phyloP scores from a whole-genome alignment of 2,888 invertebrate species.

The Mythimna vitellina region DNA sequence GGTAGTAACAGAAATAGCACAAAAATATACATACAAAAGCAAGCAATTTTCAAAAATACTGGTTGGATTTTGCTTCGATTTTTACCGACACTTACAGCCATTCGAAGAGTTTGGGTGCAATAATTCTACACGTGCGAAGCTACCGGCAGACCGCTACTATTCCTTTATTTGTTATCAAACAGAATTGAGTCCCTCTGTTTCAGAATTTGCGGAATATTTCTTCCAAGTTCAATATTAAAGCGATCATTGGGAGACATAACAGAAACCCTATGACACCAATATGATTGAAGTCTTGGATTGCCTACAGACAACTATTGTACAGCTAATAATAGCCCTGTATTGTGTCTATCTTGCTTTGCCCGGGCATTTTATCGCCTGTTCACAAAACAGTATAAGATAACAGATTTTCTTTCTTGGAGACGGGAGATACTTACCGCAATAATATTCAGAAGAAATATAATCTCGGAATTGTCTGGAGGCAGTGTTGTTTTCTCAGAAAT shows the following conservation, averaged over 20 bases:
- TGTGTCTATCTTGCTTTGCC: slow-evolving; percentile 36
- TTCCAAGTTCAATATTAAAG: slow-evolving; percentile 20
- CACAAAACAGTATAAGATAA: slow-evolving; percentile 59
- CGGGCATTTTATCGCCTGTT: slow-evolving; percentile 57
- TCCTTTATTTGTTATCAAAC: slow-evolving; percentile 35
- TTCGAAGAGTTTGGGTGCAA: slow-evolving; percentile 39
- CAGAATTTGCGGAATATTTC: slow-evolving; percentile 24
- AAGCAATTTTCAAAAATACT: slow-evolving; percentile 30
- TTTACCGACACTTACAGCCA: slow-evolving; percentile 29
- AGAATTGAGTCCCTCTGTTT: slow-evolving; percentile 14
- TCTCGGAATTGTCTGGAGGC: slow-evolving; percentile 73
- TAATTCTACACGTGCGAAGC: slow-evolving; percentile 38
- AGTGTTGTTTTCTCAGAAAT: slow-evolving; percentile 77
- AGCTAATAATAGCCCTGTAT: slow-evolving; percentile 53
- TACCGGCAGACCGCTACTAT: slow-evolving; percentile 6
- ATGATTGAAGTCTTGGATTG: slow-evolving; percentile 55
- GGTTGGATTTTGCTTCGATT: slow-evolving; percentile 26
- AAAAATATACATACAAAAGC: slow-evolving; percentile 3
- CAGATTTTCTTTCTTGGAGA: slow-evolving; percentile 61
- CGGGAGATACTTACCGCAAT: slow-evolving; percentile 71
- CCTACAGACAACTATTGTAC: slow-evolving; percentile 46
- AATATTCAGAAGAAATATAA: slow-evolving; percentile 77
- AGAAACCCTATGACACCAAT: slow-evolving; percentile 33
- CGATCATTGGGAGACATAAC: slow-evolving; percentile 18
- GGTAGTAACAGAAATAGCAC: slow-evolving; percentile 1